Conservation (phyloP, 2,113 vertebrate species). For the Sorex fumeus region DNA sequence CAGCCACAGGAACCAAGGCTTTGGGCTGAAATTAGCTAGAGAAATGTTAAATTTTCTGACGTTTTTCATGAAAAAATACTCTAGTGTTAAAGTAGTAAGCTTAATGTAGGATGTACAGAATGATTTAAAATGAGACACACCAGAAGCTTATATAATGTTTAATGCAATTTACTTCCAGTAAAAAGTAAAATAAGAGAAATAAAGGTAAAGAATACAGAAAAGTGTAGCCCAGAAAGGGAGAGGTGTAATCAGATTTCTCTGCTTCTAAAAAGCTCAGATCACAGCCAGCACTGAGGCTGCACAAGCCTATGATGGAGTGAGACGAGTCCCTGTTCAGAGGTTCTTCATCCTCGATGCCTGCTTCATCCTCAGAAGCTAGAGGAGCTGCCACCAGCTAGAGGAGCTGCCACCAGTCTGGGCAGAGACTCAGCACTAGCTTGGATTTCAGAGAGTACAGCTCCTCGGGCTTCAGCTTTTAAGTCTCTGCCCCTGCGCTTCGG, state of each 20-base stretch:
- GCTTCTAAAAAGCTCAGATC: conserved; percentile 81
- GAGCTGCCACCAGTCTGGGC: neutral
- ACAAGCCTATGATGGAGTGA: conserved; percentile 93
- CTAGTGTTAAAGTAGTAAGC: neutral
- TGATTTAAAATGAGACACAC: neutral
- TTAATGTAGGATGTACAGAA: neutral
- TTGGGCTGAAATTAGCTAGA: neutral
- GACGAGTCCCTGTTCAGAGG: conserved; percentile 87
- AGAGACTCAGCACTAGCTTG: neutral
- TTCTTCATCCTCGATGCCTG: conserved; percentile 24
- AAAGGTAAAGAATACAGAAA: neutral
- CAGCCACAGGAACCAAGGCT: neutral
- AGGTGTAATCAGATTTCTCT: neutral
- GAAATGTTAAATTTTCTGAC: neutral
- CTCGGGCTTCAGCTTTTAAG: neutral
- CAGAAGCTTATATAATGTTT: neutral
- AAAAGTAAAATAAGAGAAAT: neutral
- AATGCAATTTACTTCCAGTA: neutral
- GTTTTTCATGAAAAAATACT: conserved; percentile 36
- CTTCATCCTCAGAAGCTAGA: neutral
- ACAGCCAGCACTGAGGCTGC: conserved; percentile 91
- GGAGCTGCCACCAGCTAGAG: too few species aligned
- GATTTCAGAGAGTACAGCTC: neutral
- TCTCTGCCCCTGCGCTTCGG: too few species aligned
- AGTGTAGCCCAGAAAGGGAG: neutral